Evolutionary conservation across 2,113 vertebrate species (phyloP), one percentile per base, ranked within the genome.

Genomic region (Alligator sinensis): DNA sequence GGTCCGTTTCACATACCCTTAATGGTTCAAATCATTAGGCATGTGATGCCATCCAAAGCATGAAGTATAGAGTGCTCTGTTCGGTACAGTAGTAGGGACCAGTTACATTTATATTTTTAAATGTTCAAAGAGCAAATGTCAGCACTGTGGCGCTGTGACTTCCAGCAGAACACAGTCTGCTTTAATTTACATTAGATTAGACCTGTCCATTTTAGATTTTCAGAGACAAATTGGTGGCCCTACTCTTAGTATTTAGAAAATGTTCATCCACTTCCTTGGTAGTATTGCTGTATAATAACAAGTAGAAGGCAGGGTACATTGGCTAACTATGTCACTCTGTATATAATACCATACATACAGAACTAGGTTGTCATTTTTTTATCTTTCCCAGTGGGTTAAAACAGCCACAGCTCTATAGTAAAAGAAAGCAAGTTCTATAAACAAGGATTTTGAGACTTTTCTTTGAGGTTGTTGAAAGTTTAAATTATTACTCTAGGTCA

Each of bases 361-460:
- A 90, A 66, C 85, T 81, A 30, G 88, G 64, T 7, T 93, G 92
- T 84, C 16, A 86, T 86, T 75, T 80, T 86, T 91, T 81, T 82
- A 95, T 93, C 55, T 81, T 38, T 96, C 91, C 64, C 82, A 12
- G 28, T 86, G 83, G 58, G 96, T 83, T 96, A 95, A 93, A 85
- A 84, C 93, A 94, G 61, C 54, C 80, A 80, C 87, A 90, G 79
- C 66, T 93, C 77, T 79, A 55, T 70, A 75, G 61, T 92, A 82
- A 1, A 2, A 82, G 82, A 95, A 92, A 78, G 84, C 87, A 93
- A 60, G 87, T 27, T 90, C 84, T 93, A 90, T 86, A 76, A 38
- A 66, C 66, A 83, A 84, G 77, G 25, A 81, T 94, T 89, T 47
- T 87, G 58, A 59, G 38, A 18, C 27, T 91, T 95, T 92, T 95